A percentile compares a stretch with the other conserved stretches of the same genome.
Conservation (phyloP, 2,113 vertebrate species). For the Leucopsar rothschildi region DNA sequence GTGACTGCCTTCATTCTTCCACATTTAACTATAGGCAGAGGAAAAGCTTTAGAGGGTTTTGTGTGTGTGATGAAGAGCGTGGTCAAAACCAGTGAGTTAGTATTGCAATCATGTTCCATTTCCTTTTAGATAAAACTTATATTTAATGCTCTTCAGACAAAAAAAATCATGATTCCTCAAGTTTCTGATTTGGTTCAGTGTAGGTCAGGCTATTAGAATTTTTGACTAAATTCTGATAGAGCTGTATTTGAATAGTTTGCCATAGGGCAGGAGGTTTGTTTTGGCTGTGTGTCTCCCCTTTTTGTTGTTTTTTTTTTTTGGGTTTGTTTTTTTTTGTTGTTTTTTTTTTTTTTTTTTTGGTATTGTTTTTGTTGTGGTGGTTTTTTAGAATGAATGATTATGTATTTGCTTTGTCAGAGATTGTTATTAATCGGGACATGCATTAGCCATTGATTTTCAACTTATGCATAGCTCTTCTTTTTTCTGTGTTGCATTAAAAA, state of each 20-base stretch:
- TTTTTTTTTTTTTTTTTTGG: neutral
- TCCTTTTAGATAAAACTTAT: neutral
- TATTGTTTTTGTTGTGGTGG: neutral
- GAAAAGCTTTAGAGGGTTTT: neutral
- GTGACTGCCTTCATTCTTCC: neutral
- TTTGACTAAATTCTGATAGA: neutral
- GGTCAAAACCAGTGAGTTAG: neutral
- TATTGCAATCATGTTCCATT: neutral
- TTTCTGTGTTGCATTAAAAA: neutral
- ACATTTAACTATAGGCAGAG: neutral
- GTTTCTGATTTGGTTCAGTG: neutral
- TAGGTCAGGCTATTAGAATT: neutral
- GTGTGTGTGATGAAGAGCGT: neutral
- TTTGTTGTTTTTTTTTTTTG: neutral
- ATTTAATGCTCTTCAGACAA: neutral
- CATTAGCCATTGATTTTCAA: neutral
- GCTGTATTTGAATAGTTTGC: neutral
- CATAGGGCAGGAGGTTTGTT: neutral
- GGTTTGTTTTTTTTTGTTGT: neutral
- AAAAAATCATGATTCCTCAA: neutral
- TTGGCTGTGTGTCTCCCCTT: accelerated
- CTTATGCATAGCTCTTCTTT: neutral
- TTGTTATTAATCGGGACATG: neutral
- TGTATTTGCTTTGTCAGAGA: neutral
- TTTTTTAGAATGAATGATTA: neutral